Percentiles rank a stretch among this genome's conserved stretches.
phyloP scores from a whole-genome alignment of 2,113 vertebrate genomes.

The Nibea coibor region DNA sequence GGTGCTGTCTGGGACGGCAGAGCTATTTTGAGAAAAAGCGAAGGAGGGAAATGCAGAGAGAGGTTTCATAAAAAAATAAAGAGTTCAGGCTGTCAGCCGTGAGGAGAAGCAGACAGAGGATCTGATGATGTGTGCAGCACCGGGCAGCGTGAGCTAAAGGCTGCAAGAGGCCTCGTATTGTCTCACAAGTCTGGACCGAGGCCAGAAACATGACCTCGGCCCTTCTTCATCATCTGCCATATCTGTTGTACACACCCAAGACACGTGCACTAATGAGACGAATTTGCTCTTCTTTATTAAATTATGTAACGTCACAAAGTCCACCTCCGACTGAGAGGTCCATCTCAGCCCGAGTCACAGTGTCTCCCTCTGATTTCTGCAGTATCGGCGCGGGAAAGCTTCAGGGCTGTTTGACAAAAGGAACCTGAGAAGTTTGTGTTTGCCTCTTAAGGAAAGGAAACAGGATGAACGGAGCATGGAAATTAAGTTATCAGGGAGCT shows the following conservation, averaged over 20 bases:
- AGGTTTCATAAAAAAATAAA: background rate
- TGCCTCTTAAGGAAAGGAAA: conserved; percentile 28
- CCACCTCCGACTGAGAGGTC: conserved; percentile 2
- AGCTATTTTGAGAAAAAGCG: conserved; percentile 42
- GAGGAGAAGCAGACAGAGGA: background rate
- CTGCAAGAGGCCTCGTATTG: background rate
- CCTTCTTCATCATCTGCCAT: background rate
- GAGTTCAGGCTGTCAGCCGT: background rate
- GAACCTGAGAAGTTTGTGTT: background rate
- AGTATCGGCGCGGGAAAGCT: background rate
- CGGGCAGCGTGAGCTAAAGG: background rate
- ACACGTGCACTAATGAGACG: conserved; percentile 11
- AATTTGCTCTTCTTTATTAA: conserved; percentile 41
- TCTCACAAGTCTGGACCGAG: conserved; percentile 33
- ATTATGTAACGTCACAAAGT: conserved; percentile 29
- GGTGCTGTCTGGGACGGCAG: background rate
- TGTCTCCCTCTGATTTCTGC: background rate
- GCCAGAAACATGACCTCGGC: conserved; percentile 5
- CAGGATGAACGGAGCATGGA: background rate
- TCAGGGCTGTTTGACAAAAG: background rate
- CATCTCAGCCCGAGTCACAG: background rate
- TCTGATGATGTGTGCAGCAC: background rate
- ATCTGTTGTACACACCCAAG: background rate
- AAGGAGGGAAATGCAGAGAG: background rate
- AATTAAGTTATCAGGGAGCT: background rate